Conservation (phyloP, 2,113 vertebrate species). For the Polyodon spathula region DNA sequence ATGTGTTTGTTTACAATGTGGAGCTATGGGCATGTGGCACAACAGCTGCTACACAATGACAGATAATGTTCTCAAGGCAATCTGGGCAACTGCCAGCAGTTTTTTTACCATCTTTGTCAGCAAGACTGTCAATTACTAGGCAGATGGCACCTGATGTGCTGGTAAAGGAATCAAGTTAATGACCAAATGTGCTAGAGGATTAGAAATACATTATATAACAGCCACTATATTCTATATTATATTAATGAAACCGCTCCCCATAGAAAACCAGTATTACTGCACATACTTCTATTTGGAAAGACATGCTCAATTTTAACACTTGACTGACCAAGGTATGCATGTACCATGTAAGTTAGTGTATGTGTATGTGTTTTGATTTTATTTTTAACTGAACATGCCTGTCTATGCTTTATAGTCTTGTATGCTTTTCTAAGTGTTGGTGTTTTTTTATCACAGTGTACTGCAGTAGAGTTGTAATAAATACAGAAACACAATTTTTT, state of each 20-base stretch:
- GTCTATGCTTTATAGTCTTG: no score
- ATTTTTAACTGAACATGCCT: no score
- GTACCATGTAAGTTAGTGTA: neutral
- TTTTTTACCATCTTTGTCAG: constrained; percentile 14
- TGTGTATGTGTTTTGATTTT: no score
- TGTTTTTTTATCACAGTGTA: no score
- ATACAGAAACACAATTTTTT: no score
- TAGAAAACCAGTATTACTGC: constrained; percentile 11
- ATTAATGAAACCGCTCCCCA: constrained; percentile 26
- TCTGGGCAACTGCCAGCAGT: constrained; percentile 42
- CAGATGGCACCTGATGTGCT: constrained; percentile 49
- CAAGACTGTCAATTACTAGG: constrained; percentile 45
- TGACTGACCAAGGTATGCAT: neutral
- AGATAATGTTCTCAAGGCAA: constrained; percentile 42
- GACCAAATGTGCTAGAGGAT: constrained; percentile 34
- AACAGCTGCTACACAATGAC: constrained; percentile 50
- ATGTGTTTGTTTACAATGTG: constrained; percentile 31
- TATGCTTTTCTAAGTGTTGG: no score
- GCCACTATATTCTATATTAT: constrained; percentile 32
- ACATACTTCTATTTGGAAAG: no score
- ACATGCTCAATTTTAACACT: no score
- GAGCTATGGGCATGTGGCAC: constrained; percentile 43
- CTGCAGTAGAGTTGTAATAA: no score
- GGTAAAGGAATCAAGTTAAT: constrained; percentile 36
- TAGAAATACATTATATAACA: constrained; percentile 29